Evolutionary conservation across 2,888 invertebrate species (phyloP).

Genomic region (Dasypogon diadema): DNA sequence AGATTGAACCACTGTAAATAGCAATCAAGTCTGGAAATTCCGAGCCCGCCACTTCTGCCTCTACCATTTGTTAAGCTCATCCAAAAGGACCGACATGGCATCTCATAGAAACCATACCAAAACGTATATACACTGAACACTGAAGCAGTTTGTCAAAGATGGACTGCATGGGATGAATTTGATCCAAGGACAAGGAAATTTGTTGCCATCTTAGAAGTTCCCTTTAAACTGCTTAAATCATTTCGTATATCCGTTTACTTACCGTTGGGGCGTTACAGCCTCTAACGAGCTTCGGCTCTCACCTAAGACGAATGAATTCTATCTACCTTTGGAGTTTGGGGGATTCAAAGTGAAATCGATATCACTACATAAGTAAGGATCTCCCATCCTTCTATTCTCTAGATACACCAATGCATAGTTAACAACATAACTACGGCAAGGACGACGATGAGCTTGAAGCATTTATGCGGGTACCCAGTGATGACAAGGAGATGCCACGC

Average conservation of each 20-base stretch:
- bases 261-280: conserved; percentile 42
- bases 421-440: background rate
- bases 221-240: conserved; percentile 50
- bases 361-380: background rate
- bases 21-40: conserved; percentile 28
- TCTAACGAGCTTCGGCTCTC: conserved; percentile 45
- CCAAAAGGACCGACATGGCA: background rate
- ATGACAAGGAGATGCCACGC: conserved; percentile 11
- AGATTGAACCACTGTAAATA: conserved; percentile 15
- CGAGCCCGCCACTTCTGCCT: background rate
- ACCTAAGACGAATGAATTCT: background rate
- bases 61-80: conserved; percentile 30
- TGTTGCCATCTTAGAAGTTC: conserved; percentile 38
- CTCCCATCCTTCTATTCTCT: background rate
- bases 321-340: background rate
- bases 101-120: conserved; percentile 21
- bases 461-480: conserved; percentile 31
- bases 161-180: conserved; percentile 16
- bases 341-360: conserved; percentile 25
- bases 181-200: conserved; percentile 37
- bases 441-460: background rate
- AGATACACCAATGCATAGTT: background rate
- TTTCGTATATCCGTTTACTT: conserved; percentile 48
- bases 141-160: conserved; percentile 2
- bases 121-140: conserved; percentile 2